Evolutionary conservation across 2,113 vertebrate species (phyloP), one percentile per base, ranked within the genome.

Genomic region (Thalassoma bifasciatum): DNA sequence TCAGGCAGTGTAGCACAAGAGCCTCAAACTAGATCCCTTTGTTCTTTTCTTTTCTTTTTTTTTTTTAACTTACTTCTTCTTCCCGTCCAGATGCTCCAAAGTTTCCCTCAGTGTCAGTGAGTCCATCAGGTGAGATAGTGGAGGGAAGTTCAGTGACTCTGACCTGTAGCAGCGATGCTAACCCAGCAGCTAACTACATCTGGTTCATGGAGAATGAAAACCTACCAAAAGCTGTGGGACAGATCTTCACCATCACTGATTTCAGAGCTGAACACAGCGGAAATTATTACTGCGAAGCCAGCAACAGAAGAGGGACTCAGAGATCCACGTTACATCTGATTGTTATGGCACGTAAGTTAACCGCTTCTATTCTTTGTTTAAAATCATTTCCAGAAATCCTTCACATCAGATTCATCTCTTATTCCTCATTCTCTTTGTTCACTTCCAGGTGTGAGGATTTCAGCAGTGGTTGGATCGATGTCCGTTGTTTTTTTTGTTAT

Each of bases 121-220:
- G 3, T 40, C 19, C 44, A 26, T 63, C 67, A 63, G 52, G 3
- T 65, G n/a, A 44, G 11, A n/a, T 71, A 21, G 10, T 51, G 50
- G 51, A 77, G 69, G 80, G 65, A 16, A 53, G 38, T 11, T 58
- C 36, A 46, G 62, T 82, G 51, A 76, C 0, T 62, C 50, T 82
- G n/a, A 72, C 16, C 7, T 79, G 76, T 19, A 66, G 61, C 72
- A 81, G 59, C 46, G 66, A 81, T 37, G 78, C 79, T 30, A 72
- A 75, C 58, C 79, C 79, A 42, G 23, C 37, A 67, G 66, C 75
- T 64, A 51, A 1, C 1, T 65, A 64, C 49, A 72, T 34, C 52
- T 83, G 69, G 81, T 81, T 64, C 66, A 83, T 72, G 68, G 19
- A 36, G 2, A 21, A 60, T 47, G 66, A 51, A 38, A 34, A 47